Evolutionary conservation across 2,113 vertebrate genomes (phyloP).

Genomic region (Epinephelus fuscoguttatus): DNA sequence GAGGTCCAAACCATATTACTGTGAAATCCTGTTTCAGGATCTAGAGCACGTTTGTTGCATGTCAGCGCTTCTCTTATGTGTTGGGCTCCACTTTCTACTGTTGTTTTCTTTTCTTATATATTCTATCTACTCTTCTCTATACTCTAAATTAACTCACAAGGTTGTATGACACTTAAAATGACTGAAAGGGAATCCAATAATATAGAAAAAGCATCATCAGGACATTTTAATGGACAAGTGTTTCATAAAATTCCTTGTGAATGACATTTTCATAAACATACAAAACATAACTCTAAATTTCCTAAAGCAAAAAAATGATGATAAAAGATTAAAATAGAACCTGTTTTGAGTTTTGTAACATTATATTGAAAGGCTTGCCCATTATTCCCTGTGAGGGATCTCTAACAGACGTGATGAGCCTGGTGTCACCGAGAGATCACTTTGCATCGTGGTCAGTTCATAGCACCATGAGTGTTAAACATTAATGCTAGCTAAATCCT

Average conservation of each 20-base stretch:
- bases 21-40: not conserved
- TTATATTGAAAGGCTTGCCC: conserved; percentile 26
- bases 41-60: not conserved
- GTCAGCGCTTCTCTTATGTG: not conserved
- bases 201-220: conserved; percentile 72
- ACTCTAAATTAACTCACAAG: not conserved
- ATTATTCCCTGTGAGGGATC: conserved; percentile 7
- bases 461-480: conserved; percentile 61
- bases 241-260: conserved; percentile 69
- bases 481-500: conserved; percentile 24
- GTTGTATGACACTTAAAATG: not conserved
- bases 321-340: conserved; percentile 36
- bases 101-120: not conserved
- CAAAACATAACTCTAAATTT: conserved; percentile 62
- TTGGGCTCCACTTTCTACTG: not conserved
- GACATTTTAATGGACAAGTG: conserved; percentile 71
- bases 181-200: conserved; percentile 19
- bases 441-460: conserved; percentile 43
- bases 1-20: not conserved
- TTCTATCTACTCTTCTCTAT: not conserved
- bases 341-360: conserved; percentile 44
- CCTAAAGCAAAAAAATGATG: conserved; percentile 31
- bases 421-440: not conserved
- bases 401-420: not conserved
- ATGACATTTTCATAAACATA: conserved; percentile 58